phyloP scores from a whole-genome alignment of 2,113 vertebrate genomes.

The Gavia stellata region DNA sequence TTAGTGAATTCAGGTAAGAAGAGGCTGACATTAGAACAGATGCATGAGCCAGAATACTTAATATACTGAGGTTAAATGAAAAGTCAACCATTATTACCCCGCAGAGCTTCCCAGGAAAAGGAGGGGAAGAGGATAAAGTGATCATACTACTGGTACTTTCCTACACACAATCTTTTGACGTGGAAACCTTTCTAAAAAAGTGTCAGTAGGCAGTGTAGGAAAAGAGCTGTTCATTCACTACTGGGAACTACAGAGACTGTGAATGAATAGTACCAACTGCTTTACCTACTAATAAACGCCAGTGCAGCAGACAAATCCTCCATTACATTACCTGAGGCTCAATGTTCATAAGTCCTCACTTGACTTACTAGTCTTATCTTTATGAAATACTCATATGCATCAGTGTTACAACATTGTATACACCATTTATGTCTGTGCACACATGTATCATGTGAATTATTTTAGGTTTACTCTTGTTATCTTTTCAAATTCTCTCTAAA shows the following conservation, averaged over 20 bases:
- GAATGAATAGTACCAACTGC: neutral
- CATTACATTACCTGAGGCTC: neutral
- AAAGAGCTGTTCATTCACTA: neutral
- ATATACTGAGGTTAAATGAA: neutral
- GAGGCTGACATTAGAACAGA: neutral
- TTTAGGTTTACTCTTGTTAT: neutral
- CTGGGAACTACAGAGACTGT: neutral
- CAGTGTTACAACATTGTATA: neutral
- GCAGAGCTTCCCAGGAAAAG: neutral
- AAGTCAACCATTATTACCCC: neutral
- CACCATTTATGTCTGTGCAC: accelerated
- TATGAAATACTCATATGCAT: neutral
- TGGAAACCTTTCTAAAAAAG: neutral
- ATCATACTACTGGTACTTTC: neutral
- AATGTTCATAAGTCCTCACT: neutral
- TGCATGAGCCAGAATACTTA: neutral
- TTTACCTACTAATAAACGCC: neutral
- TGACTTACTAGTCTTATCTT: neutral
- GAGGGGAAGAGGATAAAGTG: neutral
- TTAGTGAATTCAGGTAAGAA: neutral
- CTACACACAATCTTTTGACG: neutral
- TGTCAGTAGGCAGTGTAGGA: neutral
- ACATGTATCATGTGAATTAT: neutral
- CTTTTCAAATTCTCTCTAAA: neutral
- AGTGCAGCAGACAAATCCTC: neutral